These are phyloP conservation scores for Erythrocercus mccallii DNA, from an alignment of 2,113 vertebrate species.

Conservation along the genomic window DNA sequence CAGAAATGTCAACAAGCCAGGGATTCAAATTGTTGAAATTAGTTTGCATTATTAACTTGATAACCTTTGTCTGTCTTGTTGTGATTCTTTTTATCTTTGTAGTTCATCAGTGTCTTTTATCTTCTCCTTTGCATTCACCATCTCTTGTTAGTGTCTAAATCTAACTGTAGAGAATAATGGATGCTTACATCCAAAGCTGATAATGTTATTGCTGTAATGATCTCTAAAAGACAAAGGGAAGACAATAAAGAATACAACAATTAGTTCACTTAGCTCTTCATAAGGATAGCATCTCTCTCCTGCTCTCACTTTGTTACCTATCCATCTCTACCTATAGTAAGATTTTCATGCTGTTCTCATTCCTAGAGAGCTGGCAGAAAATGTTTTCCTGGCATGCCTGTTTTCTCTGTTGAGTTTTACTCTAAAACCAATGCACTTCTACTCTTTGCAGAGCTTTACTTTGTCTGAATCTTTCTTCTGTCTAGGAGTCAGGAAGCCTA, in stretches of 20 bases:
- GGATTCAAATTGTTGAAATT: neutral
- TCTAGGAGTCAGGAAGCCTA: neutral
- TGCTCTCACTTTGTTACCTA: neutral
- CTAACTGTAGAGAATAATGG: neutral
- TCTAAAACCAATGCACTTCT: neutral
- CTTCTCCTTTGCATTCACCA: neutral
- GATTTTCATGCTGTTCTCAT: constrained; percentile 1
- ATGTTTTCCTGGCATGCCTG: constrained; percentile 3
- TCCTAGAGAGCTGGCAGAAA: constrained; percentile 12
- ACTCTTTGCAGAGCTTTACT: neutral
- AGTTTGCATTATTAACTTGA: neutral
- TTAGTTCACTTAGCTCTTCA: neutral
- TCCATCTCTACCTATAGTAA: constrained; percentile 1
- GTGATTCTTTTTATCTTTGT: neutral
- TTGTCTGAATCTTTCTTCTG: neutral
- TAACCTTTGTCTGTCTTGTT: neutral
- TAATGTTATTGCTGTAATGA: neutral
- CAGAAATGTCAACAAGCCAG: constrained; percentile 19
- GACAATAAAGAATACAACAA: neutral
- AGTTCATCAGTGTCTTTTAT: neutral
- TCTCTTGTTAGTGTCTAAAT: neutral
- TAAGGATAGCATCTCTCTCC: neutral
- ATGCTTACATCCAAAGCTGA: neutral
- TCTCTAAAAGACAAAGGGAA: neutral
- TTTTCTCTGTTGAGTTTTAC: constrained; percentile 22